Evolutionary conservation across 1,140 invertebrate species (phyloP).

Genomic region (Brachionus asplanchnoidis): DNA sequence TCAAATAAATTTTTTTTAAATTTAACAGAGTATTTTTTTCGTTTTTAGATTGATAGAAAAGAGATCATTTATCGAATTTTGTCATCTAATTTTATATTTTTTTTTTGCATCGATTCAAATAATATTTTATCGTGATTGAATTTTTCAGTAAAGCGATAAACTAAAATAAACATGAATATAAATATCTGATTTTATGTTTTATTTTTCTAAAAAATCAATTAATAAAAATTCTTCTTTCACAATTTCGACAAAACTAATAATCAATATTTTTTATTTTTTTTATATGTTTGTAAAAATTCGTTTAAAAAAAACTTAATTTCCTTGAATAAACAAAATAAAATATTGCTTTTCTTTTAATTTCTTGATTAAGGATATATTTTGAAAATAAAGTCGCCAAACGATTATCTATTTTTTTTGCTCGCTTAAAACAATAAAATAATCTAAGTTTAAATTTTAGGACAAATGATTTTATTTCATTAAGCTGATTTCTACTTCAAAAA

Average conservation of each 20-base stretch:
- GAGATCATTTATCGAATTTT: not conserved
- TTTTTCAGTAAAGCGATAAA: not conserved
- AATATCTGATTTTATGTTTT: not conserved
- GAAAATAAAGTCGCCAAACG: not conserved
- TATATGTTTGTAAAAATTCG: too few species aligned
- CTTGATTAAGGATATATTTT: not conserved
- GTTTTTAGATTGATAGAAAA: not conserved
- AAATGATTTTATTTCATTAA: not conserved
- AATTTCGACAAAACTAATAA: not conserved
- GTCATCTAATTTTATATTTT: not conserved
- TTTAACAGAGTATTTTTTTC: not conserved
- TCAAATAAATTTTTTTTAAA: not conserved
- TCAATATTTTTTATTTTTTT: not conserved
- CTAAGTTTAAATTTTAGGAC: not conserved
- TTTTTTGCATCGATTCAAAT: not conserved
- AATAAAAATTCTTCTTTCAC: not conserved
- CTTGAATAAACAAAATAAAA: too few species aligned
- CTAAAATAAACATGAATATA: not conserved
- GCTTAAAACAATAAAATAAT: not conserved
- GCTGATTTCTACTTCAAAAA: not conserved
- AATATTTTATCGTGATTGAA: not conserved
- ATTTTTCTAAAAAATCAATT: not conserved
- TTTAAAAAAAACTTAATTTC: too few species aligned
- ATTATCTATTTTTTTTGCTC: too few species aligned
- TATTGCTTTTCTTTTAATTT: not conserved